Evolutionary conservation across 53 echinoderm and acorn worm genomes (phyloP), one percentile per base, ranked within the genome.

Genomic region (Echinarachnius parma): DNA sequence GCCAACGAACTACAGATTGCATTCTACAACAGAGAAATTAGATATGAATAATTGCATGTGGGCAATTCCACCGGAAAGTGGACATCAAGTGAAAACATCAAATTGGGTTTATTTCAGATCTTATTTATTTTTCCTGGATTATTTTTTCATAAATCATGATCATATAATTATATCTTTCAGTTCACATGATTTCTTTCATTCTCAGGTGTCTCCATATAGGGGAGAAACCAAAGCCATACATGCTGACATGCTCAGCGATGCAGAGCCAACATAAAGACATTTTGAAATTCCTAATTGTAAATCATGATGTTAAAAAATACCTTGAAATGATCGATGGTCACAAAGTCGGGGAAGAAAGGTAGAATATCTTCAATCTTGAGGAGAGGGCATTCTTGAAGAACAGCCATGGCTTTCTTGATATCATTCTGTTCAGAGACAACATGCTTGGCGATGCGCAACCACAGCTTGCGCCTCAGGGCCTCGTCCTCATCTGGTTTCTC

Each of bases 341-440:
- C 98, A 89, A 98, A 98, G 78, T 98, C 98, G n/a, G 98, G 98
- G 35, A 98, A 98, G 83, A 98, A 98, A 0, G 98, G 98, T 29
- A 98, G 65, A 48, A 98, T 88, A 46, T 98, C 92, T 67, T 98
- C 98, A n/a, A 96, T 98, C 77, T 98, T 98, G 62, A 92, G 80
- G 3, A 86, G 77, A 27, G 92, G 82, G 47, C 92, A 85, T 60
- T 98, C 98, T n/a, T 98, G 92, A 0, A 98, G 82, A 25, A 98
- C 88, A 31, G 82, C 77, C 98, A 98, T 92, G 21, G 98, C 92
- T 53, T 88, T 85, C 67, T 87, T 84, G 72, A 98, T 87, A 71
- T 98, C 87, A 19, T 82, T 92, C 70, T 98, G 82, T 60, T 98
- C 83, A 55, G 92, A 85, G n/a, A 98, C 98, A 16, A 98, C 98